Conservation (phyloP, 2,113 vertebrate genomes). For the Saimiri boliviensis region DNA sequence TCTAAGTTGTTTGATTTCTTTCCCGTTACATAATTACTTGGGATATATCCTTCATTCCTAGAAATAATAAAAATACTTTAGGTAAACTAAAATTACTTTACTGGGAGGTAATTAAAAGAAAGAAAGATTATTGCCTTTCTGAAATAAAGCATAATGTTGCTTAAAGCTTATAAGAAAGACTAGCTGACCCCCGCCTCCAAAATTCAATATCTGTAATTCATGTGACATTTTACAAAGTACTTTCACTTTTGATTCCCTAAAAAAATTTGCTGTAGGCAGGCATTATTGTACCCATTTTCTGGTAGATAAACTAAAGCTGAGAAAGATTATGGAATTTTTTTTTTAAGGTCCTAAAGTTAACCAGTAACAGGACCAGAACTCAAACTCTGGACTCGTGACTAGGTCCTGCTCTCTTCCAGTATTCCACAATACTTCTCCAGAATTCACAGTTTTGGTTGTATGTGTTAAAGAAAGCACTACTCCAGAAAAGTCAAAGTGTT, state of each 20-base stretch:
- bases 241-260: not conserved
- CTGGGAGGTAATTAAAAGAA: not conserved
- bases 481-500: not conserved
- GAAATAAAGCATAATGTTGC: not conserved
- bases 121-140: not conserved
- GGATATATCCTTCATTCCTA: constrained; percentile 95
- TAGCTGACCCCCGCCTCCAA: not conserved
- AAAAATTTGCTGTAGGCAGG: not conserved
- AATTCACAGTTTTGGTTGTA: not conserved
- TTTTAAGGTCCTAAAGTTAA: not conserved
- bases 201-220: not conserved
- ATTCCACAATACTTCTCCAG: not conserved
- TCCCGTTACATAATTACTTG: constrained; percentile 95
- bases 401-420: not conserved
- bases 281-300: not conserved
- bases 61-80: constrained; percentile 59
- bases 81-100: constrained; percentile 36
- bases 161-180: not conserved
- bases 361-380: not conserved
- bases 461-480: not conserved
- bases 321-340: not conserved
- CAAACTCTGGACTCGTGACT: not conserved
- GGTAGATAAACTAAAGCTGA: not conserved
- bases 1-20: constrained; percentile 91
- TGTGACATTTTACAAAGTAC: not conserved